Percentiles rank a stretch among this genome's conserved stretches.
These are phyloP conservation scores for Sebastes alutus DNA, from an alignment of 2,797 vertebrate species.

Conservation along the genomic window DNA sequence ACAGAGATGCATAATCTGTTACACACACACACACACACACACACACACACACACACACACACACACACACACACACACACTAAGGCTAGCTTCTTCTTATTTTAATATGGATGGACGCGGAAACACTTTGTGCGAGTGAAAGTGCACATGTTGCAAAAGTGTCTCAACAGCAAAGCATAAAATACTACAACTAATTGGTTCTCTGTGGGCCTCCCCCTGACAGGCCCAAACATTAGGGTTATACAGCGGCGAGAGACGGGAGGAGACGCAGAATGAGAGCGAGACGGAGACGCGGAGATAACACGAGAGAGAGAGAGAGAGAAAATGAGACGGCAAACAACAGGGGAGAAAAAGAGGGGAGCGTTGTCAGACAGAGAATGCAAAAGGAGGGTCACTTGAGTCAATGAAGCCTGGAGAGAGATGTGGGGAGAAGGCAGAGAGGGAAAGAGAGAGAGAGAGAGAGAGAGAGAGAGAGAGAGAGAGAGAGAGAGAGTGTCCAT, in stretches of 20 bases:
- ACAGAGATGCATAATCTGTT: background rate
- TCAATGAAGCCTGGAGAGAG: background rate
- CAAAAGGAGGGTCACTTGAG: background rate
- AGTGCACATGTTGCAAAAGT: conserved; percentile 56
- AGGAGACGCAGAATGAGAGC: background rate
- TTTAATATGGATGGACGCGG: conserved; percentile 51
- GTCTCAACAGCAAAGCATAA: conserved; percentile 45
- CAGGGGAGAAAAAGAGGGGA: background rate
- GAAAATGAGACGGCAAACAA: background rate
- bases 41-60: background rate
- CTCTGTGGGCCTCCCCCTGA: conserved; percentile 58
- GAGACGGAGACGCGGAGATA: background rate
- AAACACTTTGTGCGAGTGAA: conserved; percentile 38
- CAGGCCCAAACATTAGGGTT: conserved; percentile 36
- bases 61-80: background rate
- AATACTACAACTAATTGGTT: conserved; percentile 70
- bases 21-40: background rate
- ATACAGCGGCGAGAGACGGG: conserved; percentile 21
- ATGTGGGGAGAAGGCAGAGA: background rate
- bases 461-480: background rate
- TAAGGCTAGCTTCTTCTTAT: background rate
- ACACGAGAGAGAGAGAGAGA: background rate
- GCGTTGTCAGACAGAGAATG: background rate
- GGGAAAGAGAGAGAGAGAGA: background rate
- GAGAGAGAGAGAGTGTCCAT: background rate